Conservation (phyloP, 2,113 vertebrate species). For the Peromyscus maniculatus region DNA sequence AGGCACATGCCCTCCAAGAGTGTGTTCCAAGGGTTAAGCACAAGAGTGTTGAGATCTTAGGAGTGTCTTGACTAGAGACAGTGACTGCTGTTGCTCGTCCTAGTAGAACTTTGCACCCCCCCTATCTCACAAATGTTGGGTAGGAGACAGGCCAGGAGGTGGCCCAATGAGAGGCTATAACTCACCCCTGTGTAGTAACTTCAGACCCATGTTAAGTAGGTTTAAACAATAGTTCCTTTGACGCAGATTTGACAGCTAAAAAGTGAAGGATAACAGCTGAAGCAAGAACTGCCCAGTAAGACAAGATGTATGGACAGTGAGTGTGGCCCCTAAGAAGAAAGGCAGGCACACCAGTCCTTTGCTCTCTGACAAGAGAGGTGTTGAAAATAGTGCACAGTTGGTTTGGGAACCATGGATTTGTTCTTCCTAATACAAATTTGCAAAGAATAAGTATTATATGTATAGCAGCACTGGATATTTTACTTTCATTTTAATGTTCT, state of each 20-base stretch:
- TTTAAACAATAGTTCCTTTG: not conserved
- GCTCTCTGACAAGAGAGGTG: not conserved
- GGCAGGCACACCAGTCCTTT: not conserved
- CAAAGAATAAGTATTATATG: not conserved
- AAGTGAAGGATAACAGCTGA: not conserved
- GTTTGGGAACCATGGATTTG: not conserved
- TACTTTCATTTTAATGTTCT: not conserved
- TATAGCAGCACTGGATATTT: not conserved
- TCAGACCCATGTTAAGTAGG: not conserved
- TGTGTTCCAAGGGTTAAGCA: not conserved
- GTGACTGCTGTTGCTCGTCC: not conserved
- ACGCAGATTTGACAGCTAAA: conserved; percentile 1
- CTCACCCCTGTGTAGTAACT: not conserved
- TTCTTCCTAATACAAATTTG: not conserved
- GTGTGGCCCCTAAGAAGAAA: not conserved
- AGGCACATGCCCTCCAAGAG: not conserved
- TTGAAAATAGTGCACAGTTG: not conserved
- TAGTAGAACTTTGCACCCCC: not conserved
- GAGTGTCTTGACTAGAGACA: not conserved
- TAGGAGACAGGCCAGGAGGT: not conserved
- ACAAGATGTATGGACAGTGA: not conserved
- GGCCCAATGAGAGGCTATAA: not conserved
- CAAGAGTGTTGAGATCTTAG: not conserved
- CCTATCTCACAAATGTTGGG: not conserved
- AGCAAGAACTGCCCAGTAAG: not conserved